Conservation (phyloP, 1,140 invertebrate genomes). For the Drosophila varians region DNA sequence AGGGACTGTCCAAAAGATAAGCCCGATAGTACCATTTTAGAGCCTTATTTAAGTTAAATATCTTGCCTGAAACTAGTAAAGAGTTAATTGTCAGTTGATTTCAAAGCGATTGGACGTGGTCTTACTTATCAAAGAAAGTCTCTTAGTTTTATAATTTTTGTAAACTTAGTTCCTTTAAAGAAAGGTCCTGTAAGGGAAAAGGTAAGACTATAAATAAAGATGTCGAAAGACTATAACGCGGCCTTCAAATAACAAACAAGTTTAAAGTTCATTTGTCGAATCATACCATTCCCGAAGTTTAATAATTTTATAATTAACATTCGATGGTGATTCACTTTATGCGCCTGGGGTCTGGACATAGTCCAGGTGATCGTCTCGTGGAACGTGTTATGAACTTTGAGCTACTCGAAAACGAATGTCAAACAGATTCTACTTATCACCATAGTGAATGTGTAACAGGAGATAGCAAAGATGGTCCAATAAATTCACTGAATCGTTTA, state of each 20-base stretch:
- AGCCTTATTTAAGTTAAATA: not conserved
- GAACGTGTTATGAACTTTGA: constrained; percentile 10
- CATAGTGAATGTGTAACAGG: not conserved
- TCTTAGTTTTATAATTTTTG: too few species aligned
- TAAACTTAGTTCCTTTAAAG: too few species aligned
- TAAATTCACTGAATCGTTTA: not conserved
- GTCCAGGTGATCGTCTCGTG: not conserved
- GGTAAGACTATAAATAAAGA: too few species aligned
- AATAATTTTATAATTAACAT: not conserved
- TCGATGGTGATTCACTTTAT: constrained; percentile 3
- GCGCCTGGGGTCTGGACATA: not conserved
- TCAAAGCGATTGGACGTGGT: not conserved
- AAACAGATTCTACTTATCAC: not conserved
- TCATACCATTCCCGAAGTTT: not conserved
- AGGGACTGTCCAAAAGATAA: not conserved
- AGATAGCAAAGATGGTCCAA: not conserved
- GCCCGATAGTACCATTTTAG: not conserved
- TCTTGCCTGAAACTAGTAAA: not conserved
- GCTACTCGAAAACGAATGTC: not conserved
- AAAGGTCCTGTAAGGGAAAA: too few species aligned
- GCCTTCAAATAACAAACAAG: not conserved
- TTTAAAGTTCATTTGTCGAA: not conserved
- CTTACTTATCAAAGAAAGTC: not conserved
- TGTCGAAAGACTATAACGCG: not conserved
- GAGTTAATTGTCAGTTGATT: not conserved